A percentile compares a stretch with the other conserved stretches of the same genome.
Conservation (phyloP, 2,888 invertebrate genomes). For the Aromia moschata region DNA sequence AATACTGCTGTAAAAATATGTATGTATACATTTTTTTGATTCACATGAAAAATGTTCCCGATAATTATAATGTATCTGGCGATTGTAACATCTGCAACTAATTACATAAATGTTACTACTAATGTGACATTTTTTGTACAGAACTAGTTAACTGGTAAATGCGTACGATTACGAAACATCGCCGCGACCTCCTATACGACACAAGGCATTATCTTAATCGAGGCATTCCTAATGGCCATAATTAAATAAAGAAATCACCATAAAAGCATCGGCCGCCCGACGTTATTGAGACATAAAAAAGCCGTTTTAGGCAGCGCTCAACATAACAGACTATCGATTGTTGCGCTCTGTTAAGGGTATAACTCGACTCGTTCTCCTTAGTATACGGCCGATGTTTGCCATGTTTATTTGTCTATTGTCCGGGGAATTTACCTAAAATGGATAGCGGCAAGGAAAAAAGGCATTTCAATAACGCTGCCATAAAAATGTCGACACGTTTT, state of each 20-base stretch:
- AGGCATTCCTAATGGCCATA: conserved; percentile 6
- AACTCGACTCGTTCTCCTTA: conserved; percentile 7
- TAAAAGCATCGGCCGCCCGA: conserved; percentile 20
- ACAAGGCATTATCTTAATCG: not conserved
- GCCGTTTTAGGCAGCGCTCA: conserved; percentile 24
- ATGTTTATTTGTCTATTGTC: conserved; percentile 42
- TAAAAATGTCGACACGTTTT: conserved; percentile 30
- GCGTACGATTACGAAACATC: too few relatives aligned
- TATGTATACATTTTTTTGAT: too few relatives aligned
- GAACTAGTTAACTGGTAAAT: too few relatives aligned
- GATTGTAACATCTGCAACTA: too few relatives aligned
- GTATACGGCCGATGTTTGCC: conserved; percentile 9
- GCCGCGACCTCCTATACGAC: too few relatives aligned
- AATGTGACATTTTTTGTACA: too few relatives aligned
- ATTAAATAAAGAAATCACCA: conserved; percentile 25
- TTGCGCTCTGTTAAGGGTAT: conserved; percentile 14
- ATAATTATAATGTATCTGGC: too few relatives aligned
- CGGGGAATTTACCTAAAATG: conserved; percentile 43
- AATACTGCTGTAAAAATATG: too few relatives aligned
- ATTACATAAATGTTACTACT: too few relatives aligned
- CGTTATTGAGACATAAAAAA: conserved; percentile 28
- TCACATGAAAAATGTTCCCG: too few relatives aligned
- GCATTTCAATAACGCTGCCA: conserved; percentile 33
- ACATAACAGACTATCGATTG: conserved; percentile 12
- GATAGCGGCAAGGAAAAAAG: conserved; percentile 27